Conservation (phyloP, 2,797 vertebrate genomes). For the Coendou prehensilis region DNA sequence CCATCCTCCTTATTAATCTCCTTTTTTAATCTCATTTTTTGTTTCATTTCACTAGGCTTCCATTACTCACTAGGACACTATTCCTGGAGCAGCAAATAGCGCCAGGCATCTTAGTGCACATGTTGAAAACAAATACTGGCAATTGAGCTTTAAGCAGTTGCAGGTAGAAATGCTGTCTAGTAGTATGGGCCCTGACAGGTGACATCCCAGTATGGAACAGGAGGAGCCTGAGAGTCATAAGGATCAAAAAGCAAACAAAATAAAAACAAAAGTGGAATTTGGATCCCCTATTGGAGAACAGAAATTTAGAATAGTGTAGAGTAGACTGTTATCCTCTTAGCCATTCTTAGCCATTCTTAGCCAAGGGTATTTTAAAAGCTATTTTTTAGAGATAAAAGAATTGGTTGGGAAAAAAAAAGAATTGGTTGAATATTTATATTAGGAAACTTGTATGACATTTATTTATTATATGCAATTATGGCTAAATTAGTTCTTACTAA, state of each 20-base stretch:
- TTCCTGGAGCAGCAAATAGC: too few relatives aligned
- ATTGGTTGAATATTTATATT: not conserved
- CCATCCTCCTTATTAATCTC: too few relatives aligned
- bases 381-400: not conserved
- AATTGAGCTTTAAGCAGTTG: constrained; percentile 19
- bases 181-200: not conserved
- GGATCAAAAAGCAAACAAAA: too few relatives aligned
- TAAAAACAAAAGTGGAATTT: not conserved
- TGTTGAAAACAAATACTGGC: too few relatives aligned
- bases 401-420: not conserved
- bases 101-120: too few relatives aligned
- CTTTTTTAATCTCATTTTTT: too few relatives aligned
- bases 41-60: too few relatives aligned
- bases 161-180: not conserved
- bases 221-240: not conserved
- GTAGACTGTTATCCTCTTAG: not conserved
- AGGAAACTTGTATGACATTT: not conserved
- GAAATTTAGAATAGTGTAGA: not conserved
- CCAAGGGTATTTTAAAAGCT: not conserved
- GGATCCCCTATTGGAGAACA: not conserved
- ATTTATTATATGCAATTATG: not conserved
- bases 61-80: too few relatives aligned
- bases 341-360: not conserved
- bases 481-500: not conserved
- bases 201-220: not conserved